Conservation (phyloP, 2,888 invertebrate species). For the Nomada goodeniana region DNA sequence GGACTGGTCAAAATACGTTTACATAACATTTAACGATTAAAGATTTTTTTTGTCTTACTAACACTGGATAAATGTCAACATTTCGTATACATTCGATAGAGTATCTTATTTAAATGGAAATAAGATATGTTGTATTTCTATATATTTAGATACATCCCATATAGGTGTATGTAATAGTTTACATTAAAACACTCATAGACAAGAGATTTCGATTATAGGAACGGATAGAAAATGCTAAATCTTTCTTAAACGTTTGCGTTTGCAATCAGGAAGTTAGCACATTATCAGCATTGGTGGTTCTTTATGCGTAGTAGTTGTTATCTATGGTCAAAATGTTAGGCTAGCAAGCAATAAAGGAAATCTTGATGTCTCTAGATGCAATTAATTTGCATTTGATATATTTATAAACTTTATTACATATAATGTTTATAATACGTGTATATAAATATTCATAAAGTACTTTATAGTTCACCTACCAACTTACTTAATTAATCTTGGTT, state of each 20-base stretch:
- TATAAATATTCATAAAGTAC: constrained; percentile 4
- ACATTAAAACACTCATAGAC: not conserved
- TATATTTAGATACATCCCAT: too few species aligned
- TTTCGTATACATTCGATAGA: constrained; percentile 6
- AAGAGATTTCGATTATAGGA: too few species aligned
- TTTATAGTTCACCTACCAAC: not conserved
- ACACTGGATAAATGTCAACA: constrained; percentile 59
- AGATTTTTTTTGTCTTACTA: constrained; percentile 14
- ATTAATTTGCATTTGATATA: too few species aligned
- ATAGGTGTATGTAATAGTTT: not conserved
- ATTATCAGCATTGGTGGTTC: constrained; percentile 59
- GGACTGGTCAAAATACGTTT: not conserved
- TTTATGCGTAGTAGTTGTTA: constrained; percentile 65
- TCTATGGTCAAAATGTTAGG: constrained; percentile 60
- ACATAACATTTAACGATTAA: constrained; percentile 17
- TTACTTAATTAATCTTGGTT: constrained; percentile 8
- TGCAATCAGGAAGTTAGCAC: constrained; percentile 63
- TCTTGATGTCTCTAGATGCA: too few species aligned
- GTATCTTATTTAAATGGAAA: constrained; percentile 10
- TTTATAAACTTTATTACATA: not conserved
- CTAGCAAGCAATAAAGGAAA: constrained; percentile 13
- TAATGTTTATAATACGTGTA: not conserved
- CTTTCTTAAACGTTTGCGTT: constrained; percentile 46
- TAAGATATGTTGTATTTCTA: not conserved
- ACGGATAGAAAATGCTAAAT: constrained; percentile 27